These are phyloP conservation scores for Brachystomella parvula DNA, from an alignment of 1,140 invertebrate species.

Conservation along the genomic window DNA sequence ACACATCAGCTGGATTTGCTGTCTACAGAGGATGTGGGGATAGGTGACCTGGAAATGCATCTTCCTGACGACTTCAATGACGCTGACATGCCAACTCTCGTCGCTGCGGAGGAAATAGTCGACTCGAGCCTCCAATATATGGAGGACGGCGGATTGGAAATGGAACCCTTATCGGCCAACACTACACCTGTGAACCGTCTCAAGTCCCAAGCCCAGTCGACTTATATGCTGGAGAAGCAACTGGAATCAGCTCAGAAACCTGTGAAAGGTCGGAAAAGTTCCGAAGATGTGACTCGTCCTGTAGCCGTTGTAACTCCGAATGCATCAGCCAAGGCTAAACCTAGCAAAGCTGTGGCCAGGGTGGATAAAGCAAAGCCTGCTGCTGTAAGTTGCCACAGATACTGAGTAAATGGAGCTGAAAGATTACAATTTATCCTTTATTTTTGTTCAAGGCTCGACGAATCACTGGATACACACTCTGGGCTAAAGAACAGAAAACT, in stretches of 20 bases:
- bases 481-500: conserved; percentile 72
- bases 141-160: conserved; percentile 24
- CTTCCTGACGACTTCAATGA: conserved; percentile 25
- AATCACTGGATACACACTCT: conserved; percentile 81
- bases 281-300: too few species aligned
- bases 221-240: conserved; percentile 69
- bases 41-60: conserved; percentile 34
- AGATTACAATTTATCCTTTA: conserved; percentile 18
- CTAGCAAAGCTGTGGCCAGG: background rate
- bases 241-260: conserved; percentile 44
- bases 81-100: conserved; percentile 22
- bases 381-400: too few species aligned
- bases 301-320: background rate
- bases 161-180: background rate
- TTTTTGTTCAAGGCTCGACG: conserved; percentile 54
- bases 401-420: background rate
- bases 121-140: conserved; percentile 21
- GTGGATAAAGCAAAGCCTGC: background rate
- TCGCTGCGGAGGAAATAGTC: conserved; percentile 31
- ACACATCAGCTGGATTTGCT: conserved; percentile 4
- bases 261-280: background rate
- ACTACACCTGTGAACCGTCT: conserved; percentile 16
- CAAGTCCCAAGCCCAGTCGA: conserved; percentile 49
- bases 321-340: background rate
- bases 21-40: conserved; percentile 15